Percentiles rank a stretch among this genome's conserved stretches.
Evolutionary conservation across 2,888 invertebrate genomes (phyloP).

Genomic region (Synanthedon andrenaeformis): DNA sequence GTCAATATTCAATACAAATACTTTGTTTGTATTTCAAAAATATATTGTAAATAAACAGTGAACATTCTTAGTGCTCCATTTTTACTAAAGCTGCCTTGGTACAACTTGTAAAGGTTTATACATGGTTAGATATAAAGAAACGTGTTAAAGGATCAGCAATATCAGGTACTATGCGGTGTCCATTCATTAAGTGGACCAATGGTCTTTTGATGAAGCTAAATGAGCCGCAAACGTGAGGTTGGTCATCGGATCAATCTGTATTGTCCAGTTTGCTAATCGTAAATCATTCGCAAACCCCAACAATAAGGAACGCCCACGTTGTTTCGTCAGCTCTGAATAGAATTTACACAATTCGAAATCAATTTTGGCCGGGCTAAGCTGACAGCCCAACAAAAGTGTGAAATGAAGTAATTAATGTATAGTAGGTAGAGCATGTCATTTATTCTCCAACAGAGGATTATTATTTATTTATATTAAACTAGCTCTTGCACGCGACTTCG

Average conservation of each 20-base stretch:
- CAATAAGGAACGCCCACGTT: slow-evolving; percentile 36
- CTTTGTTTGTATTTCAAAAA: too few species aligned
- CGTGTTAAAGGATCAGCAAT: not conserved
- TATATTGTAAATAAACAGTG: too few species aligned
- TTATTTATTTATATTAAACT: too few species aligned
- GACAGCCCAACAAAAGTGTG: slow-evolving; percentile 11
- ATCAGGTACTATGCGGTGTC: slow-evolving; percentile 7
- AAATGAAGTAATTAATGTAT: slow-evolving; percentile 16
- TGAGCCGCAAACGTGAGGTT: slow-evolving; percentile 40
- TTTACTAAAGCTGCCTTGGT: too few species aligned
- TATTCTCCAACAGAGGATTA: too few species aligned
- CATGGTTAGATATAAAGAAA: not conserved
- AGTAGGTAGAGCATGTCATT: not conserved
- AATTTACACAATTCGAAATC: slow-evolving; percentile 28
- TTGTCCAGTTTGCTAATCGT: slow-evolving; percentile 23
- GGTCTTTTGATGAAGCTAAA: slow-evolving; percentile 46
- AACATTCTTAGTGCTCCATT: too few species aligned
- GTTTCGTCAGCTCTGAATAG: slow-evolving; percentile 30
- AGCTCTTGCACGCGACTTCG: too few species aligned
- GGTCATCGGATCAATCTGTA: slow-evolving; percentile 41
- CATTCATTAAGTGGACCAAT: slow-evolving; percentile 27
- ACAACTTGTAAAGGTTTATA: too few species aligned
- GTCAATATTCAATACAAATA: too few species aligned
- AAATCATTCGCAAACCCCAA: slow-evolving; percentile 36
- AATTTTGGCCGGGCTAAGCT: slow-evolving; percentile 20